Evolutionary conservation across 2,797 vertebrate species (phyloP), one percentile per base, ranked within the genome.

Genomic region (Pygocentrus nattereri): DNA sequence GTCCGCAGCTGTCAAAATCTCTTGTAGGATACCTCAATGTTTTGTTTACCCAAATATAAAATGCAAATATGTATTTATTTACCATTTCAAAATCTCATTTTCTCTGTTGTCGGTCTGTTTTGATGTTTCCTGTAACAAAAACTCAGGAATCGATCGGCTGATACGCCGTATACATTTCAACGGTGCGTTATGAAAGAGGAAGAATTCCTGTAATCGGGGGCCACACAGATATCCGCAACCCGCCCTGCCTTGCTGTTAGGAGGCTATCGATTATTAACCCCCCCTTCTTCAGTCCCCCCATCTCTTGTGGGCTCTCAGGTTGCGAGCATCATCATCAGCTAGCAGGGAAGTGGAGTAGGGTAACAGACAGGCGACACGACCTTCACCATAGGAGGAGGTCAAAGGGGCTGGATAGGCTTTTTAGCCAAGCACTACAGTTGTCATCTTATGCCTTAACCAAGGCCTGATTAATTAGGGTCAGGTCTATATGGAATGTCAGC

Each of bases 241-340:
- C 81, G 85, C 88, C 85, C 83, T 83, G 71, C 71, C 85, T 87
- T 87, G 85, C 88, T 18, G 84, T 90, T 91, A 91, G 91, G 86
- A 92, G 74, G 89, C 59, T 92, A 94, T 94, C 65, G 92, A 94
- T 93, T 90, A 69, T 41, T 13, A 54, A 31, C 8, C 13, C 13
- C 59, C 80, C 23, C 54, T 38, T 69, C 19, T 68, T 1, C 31
- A 12, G 31, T n/a, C 71, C 74, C 72, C 80, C 59, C 70, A 7
- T 82, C 86, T 85, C 85, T 85, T 80, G 87, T 88, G 90, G 80
- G 85, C 85, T 92, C 90, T 94, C 90, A n/a, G 84, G 89, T 93
- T 93, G 86, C 88, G 86, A 85, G 82, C 84, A 84, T 92, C 88
- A 86, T 90, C 90, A 85, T 87, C 84, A 86, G 82, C 30, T 80